Evolutionary conservation across 2,113 vertebrate genomes (phyloP).

Genomic region (Bubo blakistoni): DNA sequence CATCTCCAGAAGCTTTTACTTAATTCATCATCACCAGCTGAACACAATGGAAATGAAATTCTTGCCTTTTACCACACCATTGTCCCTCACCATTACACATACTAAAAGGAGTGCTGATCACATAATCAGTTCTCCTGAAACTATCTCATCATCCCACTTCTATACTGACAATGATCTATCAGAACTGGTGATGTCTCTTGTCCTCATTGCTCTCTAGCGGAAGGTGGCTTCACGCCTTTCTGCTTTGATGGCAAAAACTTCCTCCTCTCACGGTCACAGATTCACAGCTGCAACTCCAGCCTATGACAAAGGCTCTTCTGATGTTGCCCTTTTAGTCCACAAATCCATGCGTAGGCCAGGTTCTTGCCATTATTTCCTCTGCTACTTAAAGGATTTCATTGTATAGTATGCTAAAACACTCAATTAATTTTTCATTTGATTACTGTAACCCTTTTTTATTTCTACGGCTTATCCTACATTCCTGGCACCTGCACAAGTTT

Average conservation of each 20-base stretch:
- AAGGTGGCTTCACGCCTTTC: background rate
- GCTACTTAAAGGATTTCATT: background rate
- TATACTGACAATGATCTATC: background rate
- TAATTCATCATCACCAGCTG: background rate
- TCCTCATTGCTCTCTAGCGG: background rate
- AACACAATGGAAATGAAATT: background rate
- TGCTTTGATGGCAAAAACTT: background rate
- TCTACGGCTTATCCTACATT: background rate
- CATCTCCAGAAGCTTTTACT: background rate
- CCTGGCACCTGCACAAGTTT: background rate
- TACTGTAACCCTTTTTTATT: background rate
- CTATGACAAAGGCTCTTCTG: background rate
- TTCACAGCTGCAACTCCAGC: background rate
- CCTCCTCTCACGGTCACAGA: background rate
- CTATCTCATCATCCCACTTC: background rate
- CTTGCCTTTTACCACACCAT: background rate
- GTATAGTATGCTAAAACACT: background rate
- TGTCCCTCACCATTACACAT: background rate
- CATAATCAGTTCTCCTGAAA: rapidly evolving
- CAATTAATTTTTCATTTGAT: background rate
- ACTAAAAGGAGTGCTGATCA: background rate
- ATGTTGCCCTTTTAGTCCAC: background rate
- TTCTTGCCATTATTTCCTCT: background rate
- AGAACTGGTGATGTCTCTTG: background rate
- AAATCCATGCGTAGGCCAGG: background rate